These are phyloP conservation scores for Trichogramma evanescens DNA, from an alignment of 2,888 invertebrate species.

Conservation along the genomic window DNA sequence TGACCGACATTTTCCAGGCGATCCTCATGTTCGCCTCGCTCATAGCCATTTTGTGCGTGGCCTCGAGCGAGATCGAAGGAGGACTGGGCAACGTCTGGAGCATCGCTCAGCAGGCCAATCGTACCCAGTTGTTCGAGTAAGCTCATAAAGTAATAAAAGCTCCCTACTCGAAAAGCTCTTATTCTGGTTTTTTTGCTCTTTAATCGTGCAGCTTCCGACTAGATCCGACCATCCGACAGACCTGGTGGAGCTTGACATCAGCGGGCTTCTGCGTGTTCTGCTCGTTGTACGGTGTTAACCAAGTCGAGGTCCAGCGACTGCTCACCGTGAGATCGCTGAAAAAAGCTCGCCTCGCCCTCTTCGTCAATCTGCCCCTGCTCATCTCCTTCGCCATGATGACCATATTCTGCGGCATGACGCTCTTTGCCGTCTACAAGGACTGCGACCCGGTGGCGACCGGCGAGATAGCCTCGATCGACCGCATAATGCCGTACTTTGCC, in stretches of 20 bases:
- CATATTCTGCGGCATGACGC: conserved; percentile 62
- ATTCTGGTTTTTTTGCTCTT: background rate
- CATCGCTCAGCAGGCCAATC: conserved; percentile 60
- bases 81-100: conserved; percentile 65
- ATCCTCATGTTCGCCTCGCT: conserved; percentile 77
- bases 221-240: conserved; percentile 75
- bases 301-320: conserved; percentile 73
- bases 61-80: conserved; percentile 59
- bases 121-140: conserved; percentile 65
- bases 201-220: conserved; percentile 57
- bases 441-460: conserved; percentile 72
- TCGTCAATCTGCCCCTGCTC: conserved; percentile 73
- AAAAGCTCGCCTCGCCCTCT: conserved; percentile 61
- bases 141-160: conserved; percentile 20
- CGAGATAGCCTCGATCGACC: conserved; percentile 63
- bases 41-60: conserved; percentile 68
- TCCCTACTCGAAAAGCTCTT: background rate
- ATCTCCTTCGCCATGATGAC: conserved; percentile 64
- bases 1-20: conserved; percentile 80
- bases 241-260: conserved; percentile 69
- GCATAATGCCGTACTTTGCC: conserved; percentile 69
- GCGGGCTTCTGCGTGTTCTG: conserved; percentile 71
- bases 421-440: conserved; percentile 71
- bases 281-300: conserved; percentile 78
- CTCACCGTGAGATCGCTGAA: conserved; percentile 53